A percentile compares a stretch with the other conserved stretches of the same genome.
phyloP scores from a whole-genome alignment of 2,888 invertebrate genomes.

The Plagodis dolabraria region DNA sequence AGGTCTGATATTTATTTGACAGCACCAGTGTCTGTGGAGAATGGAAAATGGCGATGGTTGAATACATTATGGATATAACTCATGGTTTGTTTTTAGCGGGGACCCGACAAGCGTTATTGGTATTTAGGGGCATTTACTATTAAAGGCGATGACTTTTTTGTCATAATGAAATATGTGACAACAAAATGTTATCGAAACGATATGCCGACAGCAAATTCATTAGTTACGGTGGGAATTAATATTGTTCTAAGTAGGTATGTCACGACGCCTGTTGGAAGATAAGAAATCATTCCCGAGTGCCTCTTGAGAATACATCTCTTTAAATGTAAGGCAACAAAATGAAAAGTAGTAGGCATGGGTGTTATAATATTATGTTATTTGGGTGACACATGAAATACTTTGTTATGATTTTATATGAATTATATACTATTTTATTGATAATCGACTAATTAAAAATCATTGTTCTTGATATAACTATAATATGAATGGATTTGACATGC shows the following conservation, averaged over 20 bases:
- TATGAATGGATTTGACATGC: too few species aligned
- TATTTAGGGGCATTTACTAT: constrained; percentile 80
- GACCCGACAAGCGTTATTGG: constrained; percentile 83
- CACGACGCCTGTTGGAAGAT: constrained; percentile 35
- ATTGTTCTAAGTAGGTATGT: constrained; percentile 58
- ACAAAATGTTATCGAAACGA: constrained; percentile 59
- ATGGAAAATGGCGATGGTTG: constrained; percentile 83
- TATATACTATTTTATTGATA: too few species aligned
- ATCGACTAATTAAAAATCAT: too few species aligned
- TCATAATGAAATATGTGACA: constrained; percentile 70
- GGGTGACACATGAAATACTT: too few species aligned
- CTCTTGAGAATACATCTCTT: constrained; percentile 12
- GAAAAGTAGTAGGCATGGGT: constrained; percentile 4
- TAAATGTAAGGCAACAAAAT: constrained; percentile 10
- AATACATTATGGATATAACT: constrained; percentile 82
- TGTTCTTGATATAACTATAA: too few species aligned
- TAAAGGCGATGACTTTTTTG: constrained; percentile 67
- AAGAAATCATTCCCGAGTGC: constrained; percentile 17
- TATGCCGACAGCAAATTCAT: constrained; percentile 67
- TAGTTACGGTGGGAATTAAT: constrained; percentile 76
- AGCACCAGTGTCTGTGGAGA: constrained; percentile 82
- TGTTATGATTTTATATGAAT: too few species aligned
- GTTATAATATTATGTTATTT: too few species aligned
- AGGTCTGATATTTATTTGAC: constrained; percentile 84
- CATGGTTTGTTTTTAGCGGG: constrained; percentile 84